Base-by-base conservation (phyloP, 1,140 invertebrate species). In the Microplitis mediator region DNA sequence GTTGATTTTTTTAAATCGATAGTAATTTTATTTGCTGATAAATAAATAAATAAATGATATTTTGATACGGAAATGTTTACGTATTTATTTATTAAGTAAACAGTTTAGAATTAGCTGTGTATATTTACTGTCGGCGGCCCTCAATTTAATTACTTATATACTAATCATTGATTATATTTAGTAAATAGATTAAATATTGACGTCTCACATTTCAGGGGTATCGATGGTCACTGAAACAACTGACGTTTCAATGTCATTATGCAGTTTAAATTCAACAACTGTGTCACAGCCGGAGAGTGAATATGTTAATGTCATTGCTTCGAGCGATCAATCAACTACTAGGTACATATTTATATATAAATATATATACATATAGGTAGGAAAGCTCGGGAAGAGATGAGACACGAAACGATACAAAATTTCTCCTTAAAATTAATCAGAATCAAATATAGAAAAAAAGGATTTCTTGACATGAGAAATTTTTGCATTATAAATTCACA, bases 211-310 rank as follows among this genome's bases (percentile, higher is more conserved):
- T 83, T 35, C 80, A 89, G 89, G 85, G 75, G 85, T 87, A 31
- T 90, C 89, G 50, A 82, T 86, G 64, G 82, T 81, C 4, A 88
- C 87, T 50, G 89, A 89, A 80, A 90, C 89, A 54, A 90, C 90
- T 6, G 90, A 91, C 75, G 85, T 90, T 45, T 85, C 84, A 39
- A 88, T 87, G 79, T 90, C 90, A 39, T 80, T 90, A 76, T 90
- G 88, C 78, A 90, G 89, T 58, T 78, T 90, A 35, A 90, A 88
- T 73, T 90, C 89, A 4, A 87, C 81, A 45, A 83, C 83, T 8
- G 79, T 80, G 35, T 86, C 85, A 32, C 88, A 88, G 69, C 86
- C 88, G 39, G 89, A 88, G 58, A 85, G 83, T n/a, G 88, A 89
- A 74, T 88, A 89, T 78, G 86, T 88, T 56, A 88, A 86, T 76